These are phyloP conservation scores for Pilophorus perplexus DNA, from an alignment of 2,888 invertebrate species.

Conservation along the genomic window DNA sequence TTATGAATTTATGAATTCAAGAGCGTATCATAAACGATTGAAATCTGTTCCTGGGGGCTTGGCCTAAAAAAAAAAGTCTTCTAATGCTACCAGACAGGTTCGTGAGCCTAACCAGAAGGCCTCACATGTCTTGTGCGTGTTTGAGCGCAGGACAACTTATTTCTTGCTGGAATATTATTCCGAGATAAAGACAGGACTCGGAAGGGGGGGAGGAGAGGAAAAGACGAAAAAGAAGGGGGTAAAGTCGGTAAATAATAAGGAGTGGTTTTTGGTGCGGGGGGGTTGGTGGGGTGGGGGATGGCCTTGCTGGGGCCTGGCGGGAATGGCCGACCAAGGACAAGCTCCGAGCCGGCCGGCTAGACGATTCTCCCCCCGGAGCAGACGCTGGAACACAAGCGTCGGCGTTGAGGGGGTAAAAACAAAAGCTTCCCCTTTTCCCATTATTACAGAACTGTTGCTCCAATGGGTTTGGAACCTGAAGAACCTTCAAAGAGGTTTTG, in stretches of 20 bases:
- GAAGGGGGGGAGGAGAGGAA: neutral
- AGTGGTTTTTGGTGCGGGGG: neutral
- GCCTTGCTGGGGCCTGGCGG: conserved; percentile 42
- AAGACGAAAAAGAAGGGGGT: neutral
- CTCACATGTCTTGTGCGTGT: conserved; percentile 5
- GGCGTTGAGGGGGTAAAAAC: conserved; percentile 1
- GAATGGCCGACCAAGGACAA: conserved; percentile 46
- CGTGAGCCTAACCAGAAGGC: neutral
- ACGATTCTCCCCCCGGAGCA: conserved; percentile 7
- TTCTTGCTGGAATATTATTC: conserved; percentile 27
- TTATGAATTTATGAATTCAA: too few relatives aligned
- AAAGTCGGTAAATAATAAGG: conserved; percentile 24
- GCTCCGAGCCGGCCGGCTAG: conserved; percentile 30
- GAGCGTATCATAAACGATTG: too few relatives aligned
- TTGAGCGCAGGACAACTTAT: conserved; percentile 19
- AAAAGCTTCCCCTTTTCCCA: neutral
- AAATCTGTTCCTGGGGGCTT: too few relatives aligned
- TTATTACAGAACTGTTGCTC: too few relatives aligned
- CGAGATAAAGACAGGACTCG: neutral
- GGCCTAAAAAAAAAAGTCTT: too few relatives aligned
- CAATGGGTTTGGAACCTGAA: too few relatives aligned
- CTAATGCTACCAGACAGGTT: too few relatives aligned
- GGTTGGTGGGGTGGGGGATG: neutral
- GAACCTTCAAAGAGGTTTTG: too few relatives aligned
- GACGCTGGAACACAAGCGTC: neutral